A percentile compares a stretch with the other conserved stretches of the same genome.
These are phyloP conservation scores for Actinia tenebrosa DNA, from an alignment of 64 coral and sea anemone genomes.

Conservation along the genomic window DNA sequence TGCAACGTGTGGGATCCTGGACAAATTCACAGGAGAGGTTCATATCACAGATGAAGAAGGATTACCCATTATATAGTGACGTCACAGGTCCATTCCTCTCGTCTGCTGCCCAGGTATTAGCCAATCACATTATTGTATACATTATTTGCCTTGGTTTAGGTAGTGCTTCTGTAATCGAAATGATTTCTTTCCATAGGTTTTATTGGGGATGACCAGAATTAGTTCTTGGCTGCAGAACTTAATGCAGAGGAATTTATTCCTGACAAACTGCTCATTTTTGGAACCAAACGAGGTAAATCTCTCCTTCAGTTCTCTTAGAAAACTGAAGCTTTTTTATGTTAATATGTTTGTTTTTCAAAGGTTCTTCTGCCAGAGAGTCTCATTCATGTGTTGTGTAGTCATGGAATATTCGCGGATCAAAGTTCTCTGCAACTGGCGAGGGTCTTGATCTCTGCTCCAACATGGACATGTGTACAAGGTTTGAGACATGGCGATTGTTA, in stretches of 20 bases:
- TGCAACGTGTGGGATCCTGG: constrained; percentile 49
- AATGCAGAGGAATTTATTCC: constrained; percentile 30
- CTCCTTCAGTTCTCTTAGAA: background rate
- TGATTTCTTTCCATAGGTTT: constrained; percentile 7
- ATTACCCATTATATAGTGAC: constrained; percentile 70
- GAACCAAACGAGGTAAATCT: background rate
- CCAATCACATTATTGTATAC: background rate
- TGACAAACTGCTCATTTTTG: background rate
- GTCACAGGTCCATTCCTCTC: constrained; percentile 58
- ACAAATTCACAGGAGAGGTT: constrained; percentile 46
- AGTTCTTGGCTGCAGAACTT: constrained; percentile 15
- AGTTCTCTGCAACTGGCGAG: background rate
- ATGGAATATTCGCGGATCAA: background rate
- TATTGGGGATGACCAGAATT: constrained; percentile 35
- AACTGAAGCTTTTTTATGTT: background rate
- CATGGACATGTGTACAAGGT: constrained; percentile 5
- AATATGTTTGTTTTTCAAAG: background rate
- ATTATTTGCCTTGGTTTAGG: background rate
- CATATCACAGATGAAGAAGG: constrained; percentile 31
- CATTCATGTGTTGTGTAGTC: background rate
- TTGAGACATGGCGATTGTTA: background rate
- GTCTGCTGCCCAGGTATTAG: constrained; percentile 61
- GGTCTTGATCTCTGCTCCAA: background rate
- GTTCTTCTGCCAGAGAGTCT: background rate
- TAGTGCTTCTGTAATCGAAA: background rate